Evolutionary conservation across 2,113 vertebrate species (phyloP).

Genomic region (Mugil cephalus): DNA sequence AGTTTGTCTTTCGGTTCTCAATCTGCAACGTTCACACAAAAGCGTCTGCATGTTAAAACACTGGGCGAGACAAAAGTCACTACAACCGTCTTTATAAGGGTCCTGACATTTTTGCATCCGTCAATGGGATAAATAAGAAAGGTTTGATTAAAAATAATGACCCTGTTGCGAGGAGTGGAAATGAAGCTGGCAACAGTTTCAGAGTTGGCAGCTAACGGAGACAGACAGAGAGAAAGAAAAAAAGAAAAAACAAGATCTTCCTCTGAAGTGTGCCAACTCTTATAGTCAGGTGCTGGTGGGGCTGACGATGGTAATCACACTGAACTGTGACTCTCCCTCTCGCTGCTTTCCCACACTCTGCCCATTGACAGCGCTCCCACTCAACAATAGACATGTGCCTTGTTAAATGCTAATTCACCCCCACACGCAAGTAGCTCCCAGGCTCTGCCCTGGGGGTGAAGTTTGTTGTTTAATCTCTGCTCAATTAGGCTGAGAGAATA

Average conservation of each 20-base stretch:
- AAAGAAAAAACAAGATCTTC: conserved; percentile 1
- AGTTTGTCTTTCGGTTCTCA: not conserved
- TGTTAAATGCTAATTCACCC: conserved; percentile 81
- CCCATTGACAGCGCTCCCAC: conserved; percentile 53
- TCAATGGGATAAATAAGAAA: conserved; percentile 32
- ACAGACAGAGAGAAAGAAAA: conserved; percentile 6
- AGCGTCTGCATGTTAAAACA: not conserved
- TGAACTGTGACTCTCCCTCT: conserved; percentile 79
- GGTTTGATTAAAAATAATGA: conserved; percentile 27
- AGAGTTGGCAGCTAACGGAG: conserved; percentile 16
- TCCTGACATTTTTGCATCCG: conserved; percentile 27
- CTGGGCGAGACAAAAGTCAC: conserved; percentile 5
- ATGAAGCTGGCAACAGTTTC: conserved; percentile 42
- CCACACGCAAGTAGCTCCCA: conserved; percentile 56
- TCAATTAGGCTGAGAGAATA: conserved; percentile 37
- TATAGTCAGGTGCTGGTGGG: conserved; percentile 57
- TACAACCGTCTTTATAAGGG: not conserved
- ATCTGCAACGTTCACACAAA: not conserved
- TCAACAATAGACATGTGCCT: conserved; percentile 83
- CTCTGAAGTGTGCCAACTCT: conserved; percentile 76
- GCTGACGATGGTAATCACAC: conserved; percentile 73
- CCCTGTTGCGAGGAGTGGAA: conserved; percentile 9
- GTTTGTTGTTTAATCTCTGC: conserved; percentile 56
- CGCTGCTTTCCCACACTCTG: conserved; percentile 83
- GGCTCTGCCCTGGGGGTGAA: conserved; percentile 30